A percentile compares a stretch with the other conserved stretches of the same genome.
These are phyloP conservation scores for Acanthopagrus latus DNA, from an alignment of 2,797 vertebrate species.

Conservation along the genomic window DNA sequence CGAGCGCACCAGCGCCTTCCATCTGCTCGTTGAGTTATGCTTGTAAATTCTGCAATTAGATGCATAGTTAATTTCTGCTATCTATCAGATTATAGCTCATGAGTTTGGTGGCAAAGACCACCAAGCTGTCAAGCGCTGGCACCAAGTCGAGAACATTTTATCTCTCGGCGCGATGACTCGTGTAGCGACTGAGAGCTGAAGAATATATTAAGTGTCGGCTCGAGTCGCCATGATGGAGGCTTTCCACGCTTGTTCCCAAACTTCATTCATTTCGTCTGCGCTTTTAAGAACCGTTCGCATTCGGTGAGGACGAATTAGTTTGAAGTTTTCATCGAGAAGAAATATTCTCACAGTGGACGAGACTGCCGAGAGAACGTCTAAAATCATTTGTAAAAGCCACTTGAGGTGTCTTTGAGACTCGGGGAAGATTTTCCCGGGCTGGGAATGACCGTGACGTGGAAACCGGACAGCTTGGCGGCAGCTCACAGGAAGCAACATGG, in stretches of 20 bases:
- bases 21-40: constrained; percentile 77
- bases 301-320: constrained; percentile 3
- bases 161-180: constrained; percentile 65
- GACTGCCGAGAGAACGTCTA: constrained; percentile 35
- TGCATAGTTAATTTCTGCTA: constrained; percentile 76
- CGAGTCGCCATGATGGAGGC: constrained; percentile 40
- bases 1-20: constrained; percentile 71
- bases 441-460: constrained; percentile 55
- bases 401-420: constrained; percentile 37
- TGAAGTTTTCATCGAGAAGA: constrained; percentile 11
- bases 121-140: constrained; percentile 73
- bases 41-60: constrained; percentile 80
- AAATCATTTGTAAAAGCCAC: constrained; percentile 40
- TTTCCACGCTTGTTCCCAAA: constrained; percentile 35
- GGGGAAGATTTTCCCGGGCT: constrained; percentile 29
- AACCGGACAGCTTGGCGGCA: constrained; percentile 55
- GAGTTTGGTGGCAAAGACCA: constrained; percentile 72
- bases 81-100: constrained; percentile 72
- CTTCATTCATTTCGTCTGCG: constrained; percentile 17
- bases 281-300: background rate
- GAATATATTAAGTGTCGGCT: constrained; percentile 53
- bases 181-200: constrained; percentile 43
- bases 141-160: constrained; percentile 69
- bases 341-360: background rate
- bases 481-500: constrained; percentile 47